phyloP scores from a whole-genome alignment of 2,113 vertebrate genomes.

The Engystomops pustulosus region DNA sequence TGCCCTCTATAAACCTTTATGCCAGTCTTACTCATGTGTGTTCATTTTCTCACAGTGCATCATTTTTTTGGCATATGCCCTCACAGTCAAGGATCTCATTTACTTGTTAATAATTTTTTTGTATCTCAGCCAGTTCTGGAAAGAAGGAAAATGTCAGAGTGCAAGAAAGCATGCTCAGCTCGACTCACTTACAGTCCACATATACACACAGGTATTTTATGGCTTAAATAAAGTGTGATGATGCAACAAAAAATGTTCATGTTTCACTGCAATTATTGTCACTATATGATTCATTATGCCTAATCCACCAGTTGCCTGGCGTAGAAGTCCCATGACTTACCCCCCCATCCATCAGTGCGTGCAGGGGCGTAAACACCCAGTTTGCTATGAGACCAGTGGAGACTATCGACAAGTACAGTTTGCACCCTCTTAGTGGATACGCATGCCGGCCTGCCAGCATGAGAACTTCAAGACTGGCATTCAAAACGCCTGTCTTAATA shows the following conservation, averaged over 20 bases:
- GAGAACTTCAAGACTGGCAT: too few relatives aligned
- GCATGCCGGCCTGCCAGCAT: too few relatives aligned
- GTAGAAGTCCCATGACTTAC: too few relatives aligned
- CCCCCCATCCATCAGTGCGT: too few relatives aligned
- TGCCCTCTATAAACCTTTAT: background rate
- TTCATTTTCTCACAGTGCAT: constrained; percentile 7
- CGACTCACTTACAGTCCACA: background rate
- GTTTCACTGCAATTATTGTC: too few relatives aligned
- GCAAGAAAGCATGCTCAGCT: background rate
- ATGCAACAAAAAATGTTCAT: background rate
- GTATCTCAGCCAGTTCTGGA: background rate
- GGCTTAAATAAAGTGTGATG: background rate
- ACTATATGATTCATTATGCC: too few relatives aligned
- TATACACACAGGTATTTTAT: background rate
- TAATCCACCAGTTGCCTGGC: too few relatives aligned
- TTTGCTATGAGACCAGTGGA: too few relatives aligned
- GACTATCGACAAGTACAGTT: too few relatives aligned
- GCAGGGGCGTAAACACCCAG: too few relatives aligned
- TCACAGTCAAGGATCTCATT: constrained; percentile 5
- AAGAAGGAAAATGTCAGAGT: constrained; percentile 1
- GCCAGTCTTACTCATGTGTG: background rate
- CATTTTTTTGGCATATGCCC: constrained; percentile 2
- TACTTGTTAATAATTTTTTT: constrained; percentile 7
- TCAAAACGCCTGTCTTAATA: too few relatives aligned
- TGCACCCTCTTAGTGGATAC: too few relatives aligned